These are phyloP conservation scores for Muntiacus muntjak DNA, from an alignment of 2,113 vertebrate genomes.

Conservation along the genomic window DNA sequence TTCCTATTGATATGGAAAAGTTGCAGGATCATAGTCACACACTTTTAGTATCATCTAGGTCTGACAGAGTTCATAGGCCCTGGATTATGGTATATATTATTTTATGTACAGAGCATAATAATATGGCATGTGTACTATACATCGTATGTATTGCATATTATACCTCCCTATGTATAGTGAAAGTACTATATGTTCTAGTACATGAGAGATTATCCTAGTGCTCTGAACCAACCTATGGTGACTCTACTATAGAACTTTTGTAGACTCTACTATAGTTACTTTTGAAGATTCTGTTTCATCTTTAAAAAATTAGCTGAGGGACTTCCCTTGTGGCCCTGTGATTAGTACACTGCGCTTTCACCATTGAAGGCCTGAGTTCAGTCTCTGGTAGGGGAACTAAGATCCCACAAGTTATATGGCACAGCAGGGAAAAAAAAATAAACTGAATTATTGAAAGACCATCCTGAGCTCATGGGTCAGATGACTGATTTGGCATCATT, in stretches of 20 bases:
- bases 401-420: background rate
- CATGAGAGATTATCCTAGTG: background rate
- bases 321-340: background rate
- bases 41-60: background rate
- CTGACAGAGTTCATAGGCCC: background rate
- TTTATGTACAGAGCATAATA: background rate
- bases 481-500: background rate
- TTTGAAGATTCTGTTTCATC: background rate
- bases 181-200: background rate
- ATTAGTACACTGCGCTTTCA: background rate
- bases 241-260: constrained; percentile 52
- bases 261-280: constrained; percentile 51
- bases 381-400: background rate
- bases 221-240: background rate
- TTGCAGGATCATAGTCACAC: background rate
- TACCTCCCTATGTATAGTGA: background rate
- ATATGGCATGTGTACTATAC: background rate
- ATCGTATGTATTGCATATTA: background rate
- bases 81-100: background rate
- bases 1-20: background rate
- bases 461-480: background rate
- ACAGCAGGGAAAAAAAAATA: background rate
- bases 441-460: background rate
- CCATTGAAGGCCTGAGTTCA: background rate
- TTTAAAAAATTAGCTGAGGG: background rate